Conservation (phyloP, 1,140 invertebrate genomes). For the Grapholita molesta region DNA sequence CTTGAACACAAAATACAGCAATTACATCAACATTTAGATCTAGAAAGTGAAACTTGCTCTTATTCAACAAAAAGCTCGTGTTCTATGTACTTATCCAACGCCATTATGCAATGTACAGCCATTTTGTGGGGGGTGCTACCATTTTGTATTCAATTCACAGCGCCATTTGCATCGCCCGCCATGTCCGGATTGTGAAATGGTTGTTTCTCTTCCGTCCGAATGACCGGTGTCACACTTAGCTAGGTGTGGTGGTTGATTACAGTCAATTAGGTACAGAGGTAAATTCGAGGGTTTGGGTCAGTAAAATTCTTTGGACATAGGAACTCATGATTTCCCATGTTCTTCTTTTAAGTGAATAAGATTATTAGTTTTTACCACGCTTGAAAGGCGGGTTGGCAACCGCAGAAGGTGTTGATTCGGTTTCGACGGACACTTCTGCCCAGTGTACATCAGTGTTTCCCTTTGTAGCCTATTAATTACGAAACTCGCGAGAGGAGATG, state of each 20-base stretch:
- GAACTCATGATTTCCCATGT: no score
- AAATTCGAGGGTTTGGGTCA: background rate
- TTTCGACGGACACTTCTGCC: no score
- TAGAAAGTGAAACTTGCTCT: conserved; percentile 61
- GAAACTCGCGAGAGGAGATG: no score
- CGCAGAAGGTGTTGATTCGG: no score
- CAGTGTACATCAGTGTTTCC: no score
- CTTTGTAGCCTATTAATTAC: no score
- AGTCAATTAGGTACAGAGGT: background rate
- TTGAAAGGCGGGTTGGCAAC: no score
- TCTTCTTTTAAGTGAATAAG: no score
- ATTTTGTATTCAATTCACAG: conserved; percentile 50
- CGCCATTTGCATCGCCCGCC: conserved; percentile 55
- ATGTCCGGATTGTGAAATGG: conserved; percentile 69
- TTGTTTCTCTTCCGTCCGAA: conserved; percentile 67
- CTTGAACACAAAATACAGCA: conserved; percentile 1
- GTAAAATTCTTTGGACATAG: no score
- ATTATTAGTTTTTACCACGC: no score
- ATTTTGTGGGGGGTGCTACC: conserved; percentile 52
- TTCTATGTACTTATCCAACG: conserved; percentile 30
- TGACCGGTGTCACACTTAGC: conserved; percentile 9
- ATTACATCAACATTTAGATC: conserved; percentile 36
- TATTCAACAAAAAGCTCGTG: conserved; percentile 61
- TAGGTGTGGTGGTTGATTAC: background rate
- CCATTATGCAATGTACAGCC: conserved; percentile 72